Conservation (phyloP, 2,797 vertebrate species). For the Sciaenops ocellatus region DNA sequence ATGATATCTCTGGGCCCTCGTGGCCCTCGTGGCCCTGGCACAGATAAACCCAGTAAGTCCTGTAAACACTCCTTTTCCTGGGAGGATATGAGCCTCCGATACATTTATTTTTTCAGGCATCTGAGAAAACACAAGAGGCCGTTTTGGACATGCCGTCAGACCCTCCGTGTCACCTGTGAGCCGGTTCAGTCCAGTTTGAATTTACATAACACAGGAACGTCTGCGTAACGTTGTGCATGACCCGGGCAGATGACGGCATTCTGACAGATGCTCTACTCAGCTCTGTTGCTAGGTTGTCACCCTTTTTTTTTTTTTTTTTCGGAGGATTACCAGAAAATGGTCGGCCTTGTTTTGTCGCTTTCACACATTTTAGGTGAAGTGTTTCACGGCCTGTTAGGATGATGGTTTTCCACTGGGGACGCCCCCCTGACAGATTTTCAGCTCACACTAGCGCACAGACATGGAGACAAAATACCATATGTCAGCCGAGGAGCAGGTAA, state of each 20-base stretch:
- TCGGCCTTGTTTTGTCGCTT: conserved; percentile 16
- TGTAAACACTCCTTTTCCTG: conserved; percentile 77
- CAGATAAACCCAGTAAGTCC: conserved; percentile 71
- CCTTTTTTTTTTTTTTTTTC: background rate
- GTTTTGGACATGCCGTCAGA: conserved; percentile 63
- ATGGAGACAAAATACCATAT: conserved; percentile 56
- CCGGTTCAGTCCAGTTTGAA: background rate
- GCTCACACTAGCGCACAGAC: conserved; percentile 28
- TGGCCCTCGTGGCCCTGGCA: conserved; percentile 49
- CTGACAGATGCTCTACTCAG: conserved; percentile 2
- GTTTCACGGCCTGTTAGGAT: conserved; percentile 37
- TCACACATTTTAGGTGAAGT: conserved; percentile 19
- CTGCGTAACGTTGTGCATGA: background rate
- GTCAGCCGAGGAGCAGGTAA: conserved; percentile 58
- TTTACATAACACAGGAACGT: background rate
- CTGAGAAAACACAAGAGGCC: conserved; percentile 70
- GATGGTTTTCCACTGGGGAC: conserved; percentile 40
- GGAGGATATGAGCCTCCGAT: conserved; percentile 74
- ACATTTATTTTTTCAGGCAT: conserved; percentile 79
- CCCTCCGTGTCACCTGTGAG: conserved; percentile 41
- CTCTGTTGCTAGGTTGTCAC: conserved; percentile 12
- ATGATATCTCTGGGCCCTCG: conserved; percentile 36
- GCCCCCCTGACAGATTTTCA: conserved; percentile 38
- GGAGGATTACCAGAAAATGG: background rate
- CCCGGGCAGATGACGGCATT: conserved; percentile 13